Base-by-base conservation (phyloP, 30 jellyfish, hydroid and myxozoan genomes). In the Pelagia noctiluca region DNA sequence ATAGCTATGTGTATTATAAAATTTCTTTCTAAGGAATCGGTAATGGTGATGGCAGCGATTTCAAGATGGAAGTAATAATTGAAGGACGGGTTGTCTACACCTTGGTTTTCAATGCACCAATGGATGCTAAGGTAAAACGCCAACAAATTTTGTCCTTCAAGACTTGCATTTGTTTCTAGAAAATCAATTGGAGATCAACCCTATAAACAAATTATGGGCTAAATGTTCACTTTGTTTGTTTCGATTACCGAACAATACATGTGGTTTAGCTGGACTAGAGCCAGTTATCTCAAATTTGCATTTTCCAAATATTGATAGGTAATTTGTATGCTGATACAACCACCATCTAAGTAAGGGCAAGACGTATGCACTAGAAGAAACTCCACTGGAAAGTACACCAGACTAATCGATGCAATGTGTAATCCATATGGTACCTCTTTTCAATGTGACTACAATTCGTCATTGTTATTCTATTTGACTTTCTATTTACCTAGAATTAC, bases 41-140 rank as follows among this genome's bases (percentile, higher is more conserved):
- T 22, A 93, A 88, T 84, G 99, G 99, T 5, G 91, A 93, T 71
- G 99, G 99, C 2, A 87, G 96, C 33, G 99, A 93, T 64, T 65
- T 93, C 71, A 84, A 81, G 42, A 66, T 93, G 96, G 97, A 87
- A 42, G 86, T 93, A 21, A 74, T 87, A 48, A 76, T 81, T 19
- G 85, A 87, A 46, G 80, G 90, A 13, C 48, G 50, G 3, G 92
- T 83, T 21, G 84, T 80, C 28, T 88, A 73, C 71, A 86, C 90
- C 34, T 54, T 93, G 86, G 89, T 75, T 18, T 93, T 87, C 67
- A 82, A 82, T 80, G 97, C 89, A 28, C 97, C 99, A 2, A 72
- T 87, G 79, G 93, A 65, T 50, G 96, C 93, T 2, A 53, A 87
- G 93, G 97, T 93, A 30, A n/a, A n/a, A n/a, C n/a, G n/a, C n/a